These are phyloP conservation scores for Abrostola triplasia DNA, from an alignment of 2,888 invertebrate species.

Conservation along the genomic window DNA sequence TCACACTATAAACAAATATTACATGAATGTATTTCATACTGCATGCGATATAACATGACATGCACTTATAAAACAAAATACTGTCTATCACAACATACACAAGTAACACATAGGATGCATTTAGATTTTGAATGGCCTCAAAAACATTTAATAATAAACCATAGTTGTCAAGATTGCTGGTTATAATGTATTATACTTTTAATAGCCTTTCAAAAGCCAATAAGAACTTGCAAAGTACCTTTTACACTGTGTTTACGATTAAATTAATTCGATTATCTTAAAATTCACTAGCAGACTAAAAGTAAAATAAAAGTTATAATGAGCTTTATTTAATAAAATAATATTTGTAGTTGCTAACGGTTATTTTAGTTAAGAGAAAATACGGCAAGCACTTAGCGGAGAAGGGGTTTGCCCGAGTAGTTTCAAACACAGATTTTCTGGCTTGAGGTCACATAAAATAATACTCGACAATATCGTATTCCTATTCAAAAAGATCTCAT, in stretches of 20 bases:
- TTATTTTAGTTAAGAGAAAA: too few relatives aligned
- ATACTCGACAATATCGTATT: too few relatives aligned
- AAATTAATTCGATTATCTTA: slow-evolving; percentile 35
- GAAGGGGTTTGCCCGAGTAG: too few relatives aligned
- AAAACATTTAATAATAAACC: slow-evolving; percentile 1
- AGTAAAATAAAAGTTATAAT: slow-evolving; percentile 4
- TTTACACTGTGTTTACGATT: not conserved
- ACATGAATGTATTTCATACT: slow-evolving; percentile 56
- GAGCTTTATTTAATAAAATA: not conserved
- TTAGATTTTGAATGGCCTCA: slow-evolving; percentile 18
- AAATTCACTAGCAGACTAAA: slow-evolving; percentile 3
- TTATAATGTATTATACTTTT: not conserved
- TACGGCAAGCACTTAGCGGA: too few relatives aligned
- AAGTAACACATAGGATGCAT: slow-evolving; percentile 20
- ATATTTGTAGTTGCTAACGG: not conserved
- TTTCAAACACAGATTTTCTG: too few relatives aligned
- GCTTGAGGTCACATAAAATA: too few relatives aligned
- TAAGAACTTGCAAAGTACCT: too few relatives aligned
- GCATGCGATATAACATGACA: slow-evolving; percentile 65
- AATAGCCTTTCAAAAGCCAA: not conserved
- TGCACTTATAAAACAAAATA: slow-evolving; percentile 65
- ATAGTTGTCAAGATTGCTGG: not conserved
- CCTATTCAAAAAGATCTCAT: too few relatives aligned
- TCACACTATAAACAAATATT: slow-evolving; percentile 40
- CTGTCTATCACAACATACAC: slow-evolving; percentile 56